A percentile compares a stretch with the other conserved stretches of the same genome.
phyloP scores from a whole-genome alignment of 2,797 vertebrate genomes.

The Parambassis ranga region DNA sequence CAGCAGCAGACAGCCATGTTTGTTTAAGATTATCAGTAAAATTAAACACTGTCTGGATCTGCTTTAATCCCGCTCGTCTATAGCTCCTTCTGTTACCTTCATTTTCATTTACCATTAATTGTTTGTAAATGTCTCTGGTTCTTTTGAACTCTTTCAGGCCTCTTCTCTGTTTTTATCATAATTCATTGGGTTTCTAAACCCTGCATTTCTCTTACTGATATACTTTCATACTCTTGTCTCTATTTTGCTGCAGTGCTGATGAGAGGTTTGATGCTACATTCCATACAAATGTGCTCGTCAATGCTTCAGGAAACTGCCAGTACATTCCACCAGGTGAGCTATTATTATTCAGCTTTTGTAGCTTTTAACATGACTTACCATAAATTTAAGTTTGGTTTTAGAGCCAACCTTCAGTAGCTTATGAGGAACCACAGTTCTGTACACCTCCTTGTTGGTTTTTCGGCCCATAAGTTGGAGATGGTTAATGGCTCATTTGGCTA shows the following conservation, averaged over 20 bases:
- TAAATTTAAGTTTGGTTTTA: too few species aligned
- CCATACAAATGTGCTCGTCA: slow-evolving; percentile 92
- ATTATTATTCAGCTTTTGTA: too few species aligned
- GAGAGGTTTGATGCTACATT: slow-evolving; percentile 93
- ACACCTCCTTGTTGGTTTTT: too few species aligned
- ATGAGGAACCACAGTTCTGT: too few species aligned
- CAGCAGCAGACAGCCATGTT: slow-evolving; percentile 12
- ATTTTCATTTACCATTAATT: background rate
- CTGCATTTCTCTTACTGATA: background rate
- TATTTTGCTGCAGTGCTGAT: slow-evolving; percentile 85
- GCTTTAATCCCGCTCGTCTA: slow-evolving; percentile 28
- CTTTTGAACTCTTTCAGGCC: background rate
- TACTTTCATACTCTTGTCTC: background rate
- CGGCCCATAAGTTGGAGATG: too few species aligned
- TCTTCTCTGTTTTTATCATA: background rate
- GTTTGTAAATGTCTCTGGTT: background rate
- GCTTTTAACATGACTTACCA: too few species aligned
- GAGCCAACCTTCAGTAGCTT: too few species aligned
- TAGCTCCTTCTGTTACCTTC: slow-evolving; percentile 9
- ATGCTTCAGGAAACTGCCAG: slow-evolving; percentile 87
- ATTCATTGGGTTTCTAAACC: background rate
- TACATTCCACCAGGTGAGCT: slow-evolving; percentile 90
- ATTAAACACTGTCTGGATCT: slow-evolving; percentile 30
- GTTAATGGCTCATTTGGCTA: too few species aligned
- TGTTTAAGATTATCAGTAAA: slow-evolving; percentile 41